These are phyloP conservation scores for Aphidius gifuensis DNA, from an alignment of 1,140 invertebrate genomes.

Conservation along the genomic window DNA sequence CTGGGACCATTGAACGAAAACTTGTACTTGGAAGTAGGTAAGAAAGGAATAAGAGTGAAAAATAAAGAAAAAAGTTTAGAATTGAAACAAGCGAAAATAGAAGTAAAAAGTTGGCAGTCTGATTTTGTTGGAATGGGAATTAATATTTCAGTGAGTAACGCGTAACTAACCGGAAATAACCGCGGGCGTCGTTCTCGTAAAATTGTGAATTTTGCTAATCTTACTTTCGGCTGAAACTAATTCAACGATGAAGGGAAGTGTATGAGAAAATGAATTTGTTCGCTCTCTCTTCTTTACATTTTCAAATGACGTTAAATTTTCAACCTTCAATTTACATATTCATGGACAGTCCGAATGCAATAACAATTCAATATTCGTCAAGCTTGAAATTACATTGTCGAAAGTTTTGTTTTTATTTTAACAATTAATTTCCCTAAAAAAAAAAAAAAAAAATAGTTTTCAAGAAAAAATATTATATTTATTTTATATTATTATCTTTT, in stretches of 20 bases:
- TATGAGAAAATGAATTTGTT: neutral
- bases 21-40: neutral
- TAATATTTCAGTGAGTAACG: conserved; percentile 31
- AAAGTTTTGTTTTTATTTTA: conserved; percentile 2
- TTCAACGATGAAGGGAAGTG: conserved; percentile 25
- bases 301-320: conserved; percentile 10
- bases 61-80: neutral
- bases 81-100: neutral
- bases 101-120: conserved; percentile 6
- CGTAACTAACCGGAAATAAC: conserved; percentile 34
- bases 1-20: conserved; percentile 6
- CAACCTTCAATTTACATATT: conserved; percentile 38
- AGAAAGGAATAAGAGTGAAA: neutral
- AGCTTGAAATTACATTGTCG: conserved; percentile 1
- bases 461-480: too few relatives aligned
- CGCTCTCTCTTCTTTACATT: neutral
- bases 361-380: conserved; percentile 19
- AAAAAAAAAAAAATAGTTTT: too few relatives aligned
- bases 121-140: conserved; percentile 20
- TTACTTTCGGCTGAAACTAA: conserved; percentile 41
- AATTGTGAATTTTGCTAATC: conserved; percentile 35
- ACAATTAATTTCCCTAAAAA: too few relatives aligned
- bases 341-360: conserved; percentile 24
- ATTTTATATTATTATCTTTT: too few relatives aligned
- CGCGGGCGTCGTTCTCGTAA: conserved; percentile 15